Base-by-base conservation (phyloP, 2,888 invertebrate species). In the Lordiphosa andalusiaca region DNA sequence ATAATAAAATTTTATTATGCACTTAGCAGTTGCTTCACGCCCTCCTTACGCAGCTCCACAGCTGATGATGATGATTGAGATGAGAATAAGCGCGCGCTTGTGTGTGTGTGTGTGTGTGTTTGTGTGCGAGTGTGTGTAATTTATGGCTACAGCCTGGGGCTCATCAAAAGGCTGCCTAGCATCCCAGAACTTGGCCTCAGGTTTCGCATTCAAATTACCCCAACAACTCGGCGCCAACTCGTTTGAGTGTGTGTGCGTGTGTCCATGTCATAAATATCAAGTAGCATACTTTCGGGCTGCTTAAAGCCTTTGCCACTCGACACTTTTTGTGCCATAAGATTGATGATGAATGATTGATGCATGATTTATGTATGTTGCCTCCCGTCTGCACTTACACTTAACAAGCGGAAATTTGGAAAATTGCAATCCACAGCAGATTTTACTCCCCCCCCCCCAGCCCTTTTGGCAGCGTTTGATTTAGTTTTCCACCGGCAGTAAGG, bases 261-360 rank as follows among this genome's bases (percentile, higher is more conserved):
- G 49, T 13, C 6, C 48, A 13, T 38, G 48, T 38, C 12, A 49
- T 49, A 59, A 71, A 72, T 69, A 69, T 69, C 65, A 54, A 39
- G 53, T 57, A 54, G 63, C 49, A 39, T 44, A 39, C 54, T 47
- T 55, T 41, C 47, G 39, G 23, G 36, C 33, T 19, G 19, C 36
- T 49, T 21, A 36, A 37, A 46, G 21, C 23, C 47, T 47, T 53
- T 53, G 38, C 33, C 53, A 25, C 38, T 44, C 37, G 44, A 23
- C 38, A 25, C 21, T 21, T 10, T n/a, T n/a, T n/a, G 23, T 16
- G 10, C 16, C 40, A 5, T 50, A 61, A 78, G 83, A 82, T 82
- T 78, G 81, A 80, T 83, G 76, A 67, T 75, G 71, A 76, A 75
- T 83, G 83, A 78, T 78, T 78, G 84, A 83, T 80, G 76, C 49